Base-by-base conservation (phyloP, 2,888 invertebrate species). In the Himalopsyche japonica region DNA sequence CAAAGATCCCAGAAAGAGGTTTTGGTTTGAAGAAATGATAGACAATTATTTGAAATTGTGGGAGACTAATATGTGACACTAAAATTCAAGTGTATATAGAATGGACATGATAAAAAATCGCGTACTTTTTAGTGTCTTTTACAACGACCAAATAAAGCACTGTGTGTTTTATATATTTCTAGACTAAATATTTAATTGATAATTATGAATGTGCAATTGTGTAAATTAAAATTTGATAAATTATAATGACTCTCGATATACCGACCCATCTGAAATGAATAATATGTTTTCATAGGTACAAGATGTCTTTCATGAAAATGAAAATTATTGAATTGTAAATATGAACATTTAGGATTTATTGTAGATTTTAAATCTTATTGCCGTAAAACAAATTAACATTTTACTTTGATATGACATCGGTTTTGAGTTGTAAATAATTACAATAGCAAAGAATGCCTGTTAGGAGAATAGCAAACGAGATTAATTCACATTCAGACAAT, bases 21-120 rank as follows among this genome's bases (percentile, higher is more conserved):
- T 94, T 89, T 97, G 97, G 97, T 97, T 97, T 90, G 95, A 96
- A 88, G 97, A 97, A 92, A 96, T 97, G 84, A 93, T 97, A 89
- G 97, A 97, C 91, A 97, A 97, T 93, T 96, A 96, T 91, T 94
- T 97, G 90, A 97, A 97, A 91, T 91, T 97, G 87, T 97, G 97
- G 97, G 97, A 97, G 91, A 95, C 95, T 88, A 97, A 97, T 90
- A 96, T 97, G 94, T 95, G 94, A 94, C 70, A 70, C 12, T 70
- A 70, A 27, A 30, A 37, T 18, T 10, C 8, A 64, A 43, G 3
- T 57, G 37, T 82, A 43, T 70, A 82, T 27, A 64, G 7, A 32
- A 24, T 70, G 37, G 47, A 76, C 34, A 70, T 30, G 47, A 32
- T 77, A n/a, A 77, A 18, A 24, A 37, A 77, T 77, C 24, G 24